phyloP scores from a whole-genome alignment of 2,113 vertebrate genomes.

The Plecotus auritus region DNA sequence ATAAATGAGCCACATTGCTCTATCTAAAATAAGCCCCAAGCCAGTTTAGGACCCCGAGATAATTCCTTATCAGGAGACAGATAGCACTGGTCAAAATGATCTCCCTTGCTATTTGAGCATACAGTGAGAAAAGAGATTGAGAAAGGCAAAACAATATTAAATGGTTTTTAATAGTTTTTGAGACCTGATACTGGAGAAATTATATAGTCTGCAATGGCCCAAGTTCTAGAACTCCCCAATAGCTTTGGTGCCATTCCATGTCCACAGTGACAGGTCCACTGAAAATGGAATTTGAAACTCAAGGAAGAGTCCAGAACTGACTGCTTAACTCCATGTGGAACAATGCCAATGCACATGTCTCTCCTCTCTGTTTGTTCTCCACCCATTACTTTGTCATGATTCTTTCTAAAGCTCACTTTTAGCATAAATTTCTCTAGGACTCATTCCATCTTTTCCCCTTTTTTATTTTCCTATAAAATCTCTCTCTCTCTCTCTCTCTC shows the following conservation, averaged over 20 bases:
- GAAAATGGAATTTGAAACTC: not conserved
- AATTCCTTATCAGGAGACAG: not conserved
- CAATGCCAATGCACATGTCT: not conserved
- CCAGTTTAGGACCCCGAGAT: not conserved
- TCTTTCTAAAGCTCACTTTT: not conserved
- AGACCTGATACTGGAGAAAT: not conserved
- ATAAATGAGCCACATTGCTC: not conserved
- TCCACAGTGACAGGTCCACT: not conserved
- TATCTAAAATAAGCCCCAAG: not conserved
- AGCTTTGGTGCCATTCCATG: not conserved
- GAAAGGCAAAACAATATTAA: not conserved
- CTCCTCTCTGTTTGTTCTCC: not conserved
- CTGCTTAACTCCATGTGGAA: not conserved
- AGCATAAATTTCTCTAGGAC: not conserved
- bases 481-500: too few species aligned
- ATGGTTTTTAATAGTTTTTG: not conserved
- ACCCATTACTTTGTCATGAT: not conserved
- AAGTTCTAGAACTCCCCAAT: not conserved
- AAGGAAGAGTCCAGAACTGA: not conserved
- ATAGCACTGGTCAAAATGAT: not conserved
- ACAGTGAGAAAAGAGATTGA: not conserved
- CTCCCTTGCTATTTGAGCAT: not conserved
- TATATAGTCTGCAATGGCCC: not conserved
- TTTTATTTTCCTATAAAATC: not conserved
- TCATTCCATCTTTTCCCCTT: not conserved